Base-by-base conservation (phyloP, 2,113 vertebrate species). In the Phocoena sinus region DNA sequence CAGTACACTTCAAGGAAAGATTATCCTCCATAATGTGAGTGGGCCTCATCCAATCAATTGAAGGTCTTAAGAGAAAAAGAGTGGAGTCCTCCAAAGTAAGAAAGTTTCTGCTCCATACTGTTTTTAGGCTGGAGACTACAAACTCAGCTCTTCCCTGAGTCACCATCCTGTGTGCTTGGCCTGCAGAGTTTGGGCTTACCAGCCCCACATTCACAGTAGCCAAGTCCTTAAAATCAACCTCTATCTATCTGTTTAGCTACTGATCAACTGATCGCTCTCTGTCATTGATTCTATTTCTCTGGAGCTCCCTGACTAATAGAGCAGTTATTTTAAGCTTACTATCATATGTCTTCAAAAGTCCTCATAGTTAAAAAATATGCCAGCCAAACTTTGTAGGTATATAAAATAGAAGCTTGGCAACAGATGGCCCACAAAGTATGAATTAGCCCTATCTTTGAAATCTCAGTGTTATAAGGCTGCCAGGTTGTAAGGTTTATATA, bases 391-490 rank as follows among this genome's bases (percentile, higher is more conserved):
- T 41, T 92, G 62, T 73, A 31, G 13, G 38, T 86, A 79, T 60
- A 68, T 31, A 83, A 94, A 92, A 92, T 68, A 85, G 33, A 53
- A 92, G 13, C 17, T 82, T 81, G 26, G 1, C 76, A 83, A 83
- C 8, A 38, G 17, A 23, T 25, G 70, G 26, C 17, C 41, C 13
- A 81, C 47, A 50, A 87, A 58, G 7, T 79, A n/a, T n/a, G 23
- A 84, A 95, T 84, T 81, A 94, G 50, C n/a, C 23, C 74, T 71
- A 2, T 84, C 11, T 95, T 47, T 92, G 84, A 87, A 94, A 71
- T 84, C 77, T 26, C 84, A 85, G 5, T 44, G 7, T 84, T 76
- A 38, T 5, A 65, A 89, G 18, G 18, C 21, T 68, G 1, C 50
- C 73, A 79, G 60, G 9, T 89, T 91, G 63, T 31, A 89, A 91